A percentile compares a stretch with the other conserved stretches of the same genome.
These are phyloP conservation scores for Ophiothrix spiculata DNA, from an alignment of 35 echinoderm and acorn worm genomes.

Conservation along the genomic window DNA sequence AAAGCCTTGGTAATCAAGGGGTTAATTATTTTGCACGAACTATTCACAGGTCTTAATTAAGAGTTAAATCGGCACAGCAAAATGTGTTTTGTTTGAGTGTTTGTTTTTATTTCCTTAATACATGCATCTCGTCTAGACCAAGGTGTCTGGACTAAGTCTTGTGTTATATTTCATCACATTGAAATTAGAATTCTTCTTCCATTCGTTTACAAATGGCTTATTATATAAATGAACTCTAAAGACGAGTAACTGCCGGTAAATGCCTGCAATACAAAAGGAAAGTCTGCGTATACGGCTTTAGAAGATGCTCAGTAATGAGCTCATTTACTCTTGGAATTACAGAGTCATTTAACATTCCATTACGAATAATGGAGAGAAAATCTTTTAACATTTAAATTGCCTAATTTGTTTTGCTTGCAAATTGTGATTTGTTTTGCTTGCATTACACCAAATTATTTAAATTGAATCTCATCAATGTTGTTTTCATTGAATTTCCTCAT, in stretches of 20 bases:
- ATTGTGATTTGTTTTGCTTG: neutral
- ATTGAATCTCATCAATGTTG: neutral
- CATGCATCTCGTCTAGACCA: too few relatives aligned
- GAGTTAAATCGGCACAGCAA: neutral
- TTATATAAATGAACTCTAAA: too few relatives aligned
- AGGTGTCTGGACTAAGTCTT: too few relatives aligned
- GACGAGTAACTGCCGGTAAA: too few relatives aligned
- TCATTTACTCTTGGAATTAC: too few relatives aligned
- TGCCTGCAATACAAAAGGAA: too few relatives aligned
- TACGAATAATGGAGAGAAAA: too few relatives aligned
- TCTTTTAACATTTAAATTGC: constrained; percentile 7
- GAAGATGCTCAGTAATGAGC: too few relatives aligned
- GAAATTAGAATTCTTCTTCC: neutral
- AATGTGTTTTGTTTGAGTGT: neutral
- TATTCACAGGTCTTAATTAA: constrained; percentile 9
- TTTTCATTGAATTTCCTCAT: neutral
- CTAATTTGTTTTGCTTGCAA: neutral
- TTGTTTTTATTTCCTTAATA: neutral
- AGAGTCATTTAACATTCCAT: too few relatives aligned
- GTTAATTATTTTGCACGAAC: neutral
- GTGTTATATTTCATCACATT: neutral
- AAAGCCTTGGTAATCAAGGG: too few relatives aligned
- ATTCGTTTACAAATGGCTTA: too few relatives aligned
- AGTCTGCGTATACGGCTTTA: too few relatives aligned
- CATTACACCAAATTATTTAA: constrained; percentile 6